Evolutionary conservation across 2,797 vertebrate genomes (phyloP), one percentile per base, ranked within the genome.

Genomic region (Adrianichthys oophorus): DNA sequence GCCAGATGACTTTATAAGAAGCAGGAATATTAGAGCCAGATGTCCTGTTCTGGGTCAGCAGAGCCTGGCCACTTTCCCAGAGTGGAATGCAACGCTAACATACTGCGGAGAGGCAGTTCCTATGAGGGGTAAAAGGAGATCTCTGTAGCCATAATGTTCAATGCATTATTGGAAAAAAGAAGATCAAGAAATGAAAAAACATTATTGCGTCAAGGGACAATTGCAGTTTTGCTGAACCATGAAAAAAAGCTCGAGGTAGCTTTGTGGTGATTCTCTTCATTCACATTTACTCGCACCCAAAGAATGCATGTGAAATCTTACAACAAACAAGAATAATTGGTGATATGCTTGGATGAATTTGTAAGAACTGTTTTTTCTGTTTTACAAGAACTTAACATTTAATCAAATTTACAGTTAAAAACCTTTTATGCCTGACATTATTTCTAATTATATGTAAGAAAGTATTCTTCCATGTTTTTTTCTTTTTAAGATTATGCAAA

Each of bases 11-110:
- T 60, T 52, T 72, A 76, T 80, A 71, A 81, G 62, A 68, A 72
- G 71, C 45, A 58, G 53, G 68, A 81, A 79, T 75, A 83, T 85
- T 79, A 81, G 75, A 79, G 76, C 61, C 79, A 84, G 73, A 82
- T 79, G 77, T 83, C 65, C 68, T 61, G 55, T 62, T 84, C 65
- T 62, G 59, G 63, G 69, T 49, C 53, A 41, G 49, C 43, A 17
- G 47, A 56, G 56, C 46, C 50, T 52, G 19, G 61, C 52, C 46
- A 54, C 56, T 29, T 72, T 66, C 66, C 45, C 46, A 37, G 57
- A 70, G 53, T 45, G 68, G 57, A 70, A 56, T 45, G 68, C 29
- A 68, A 40, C 14, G 53, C 48, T 67, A 63, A 62, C 42, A 37
- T 42, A 41, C 10, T 32, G 32, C 10, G 10, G 47, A 48, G 48